Evolutionary conservation across 2,888 invertebrate genomes (phyloP), one percentile per base, ranked within the genome.

Genomic region (Empis livida): DNA sequence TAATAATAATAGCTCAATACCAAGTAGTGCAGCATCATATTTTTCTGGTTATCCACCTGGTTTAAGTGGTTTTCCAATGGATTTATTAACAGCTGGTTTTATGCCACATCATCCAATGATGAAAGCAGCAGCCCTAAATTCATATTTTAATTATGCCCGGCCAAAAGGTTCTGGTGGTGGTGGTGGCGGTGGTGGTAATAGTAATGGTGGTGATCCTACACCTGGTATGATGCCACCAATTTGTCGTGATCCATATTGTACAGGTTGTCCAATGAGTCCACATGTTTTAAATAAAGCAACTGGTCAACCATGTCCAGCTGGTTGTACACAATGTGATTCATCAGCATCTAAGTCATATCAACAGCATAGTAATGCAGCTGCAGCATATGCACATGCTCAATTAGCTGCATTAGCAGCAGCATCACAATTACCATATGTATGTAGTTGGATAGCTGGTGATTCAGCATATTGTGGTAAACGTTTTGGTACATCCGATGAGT

Each of bases 201-300:
- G n/a, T 20, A 20, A 20, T 20, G 5, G 5, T 27, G 53, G 67
- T 48, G 69, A 68, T 43, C 59, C 57, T 1, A 27, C 51, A 75
- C 79, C 1, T 84, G 41, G 41, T 23, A 65, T 83, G 55, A 65
- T 84, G 56, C 80, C 84, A 10, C 82, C 89, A 23, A 76, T 82
- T 32, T 93, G 93, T 64, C 76, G 92, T 49, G 93, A 93, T 68
- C 92, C 92, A 1, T 92, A 89, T 63, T 94, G 93, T 66, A 88
- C 88, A 1, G 91, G 91, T 46, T 93, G 93, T 64, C 87, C 89
- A 55, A 72, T 91, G 51, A 89, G 84, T 70, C 85, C 88, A 49
- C 86, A 87, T 65, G 73, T 84, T 58, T 72, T 85, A 55, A 70
- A 70, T 47, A 72, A 73, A 27, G 68, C 69, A 2, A 76, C 77